Conservation (phyloP, 2,888 invertebrate species). For the Gibbula magus region DNA sequence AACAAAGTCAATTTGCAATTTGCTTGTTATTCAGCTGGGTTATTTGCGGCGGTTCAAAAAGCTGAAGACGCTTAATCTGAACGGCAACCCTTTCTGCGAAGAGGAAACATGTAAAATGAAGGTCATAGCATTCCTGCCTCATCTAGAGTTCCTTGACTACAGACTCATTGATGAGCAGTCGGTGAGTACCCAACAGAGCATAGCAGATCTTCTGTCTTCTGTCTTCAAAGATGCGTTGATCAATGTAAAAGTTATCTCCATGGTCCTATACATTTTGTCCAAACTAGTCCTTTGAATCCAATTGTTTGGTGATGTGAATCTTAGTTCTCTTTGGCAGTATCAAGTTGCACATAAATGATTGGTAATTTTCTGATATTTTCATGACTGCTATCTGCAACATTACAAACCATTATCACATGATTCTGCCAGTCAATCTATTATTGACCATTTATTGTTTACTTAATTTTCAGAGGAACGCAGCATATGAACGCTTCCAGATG, state of each 20-base stretch:
- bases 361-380: too few relatives aligned
- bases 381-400: too few relatives aligned
- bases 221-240: too few relatives aligned
- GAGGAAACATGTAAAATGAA: slow-evolving; percentile 80
- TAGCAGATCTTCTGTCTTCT: too few relatives aligned
- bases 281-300: too few relatives aligned
- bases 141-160: slow-evolving; percentile 85
- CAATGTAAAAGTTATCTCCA: too few relatives aligned
- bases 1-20: slow-evolving; percentile 5
- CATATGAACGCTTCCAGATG: slow-evolving; percentile 71
- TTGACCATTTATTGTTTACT: not conserved
- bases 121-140: slow-evolving; percentile 83
- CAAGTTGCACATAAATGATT: too few relatives aligned
- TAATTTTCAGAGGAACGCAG: slow-evolving; percentile 66
- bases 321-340: too few relatives aligned
- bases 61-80: slow-evolving; percentile 72
- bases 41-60: slow-evolving; percentile 73
- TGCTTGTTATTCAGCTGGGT: slow-evolving; percentile 60
- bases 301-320: too few relatives aligned
- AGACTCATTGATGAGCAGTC: slow-evolving; percentile 79
- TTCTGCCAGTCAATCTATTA: not conserved
- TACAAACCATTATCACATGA: not conserved
- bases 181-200: slow-evolving; percentile 63
- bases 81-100: slow-evolving; percentile 86
- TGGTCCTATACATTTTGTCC: too few relatives aligned